phyloP scores from a whole-genome alignment of 2,888 invertebrate genomes.

The Bombyx huttoni region DNA sequence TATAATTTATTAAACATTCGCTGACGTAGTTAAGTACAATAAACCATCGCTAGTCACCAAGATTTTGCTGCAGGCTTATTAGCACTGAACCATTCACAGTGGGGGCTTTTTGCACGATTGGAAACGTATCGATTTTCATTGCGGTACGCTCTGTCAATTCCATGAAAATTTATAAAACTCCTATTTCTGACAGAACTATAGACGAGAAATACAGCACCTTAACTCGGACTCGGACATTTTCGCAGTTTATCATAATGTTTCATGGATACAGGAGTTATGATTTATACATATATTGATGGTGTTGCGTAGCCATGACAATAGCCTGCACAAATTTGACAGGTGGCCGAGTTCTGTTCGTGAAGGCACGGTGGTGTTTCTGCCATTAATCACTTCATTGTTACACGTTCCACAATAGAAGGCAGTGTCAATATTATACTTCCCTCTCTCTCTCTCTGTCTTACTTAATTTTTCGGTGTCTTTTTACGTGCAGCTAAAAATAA shows the following conservation, averaged over 20 bases:
- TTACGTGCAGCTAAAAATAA: constrained; percentile 3
- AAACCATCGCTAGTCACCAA: constrained; percentile 7
- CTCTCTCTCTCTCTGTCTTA: constrained; percentile 12
- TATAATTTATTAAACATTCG: background rate
- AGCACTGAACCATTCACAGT: constrained; percentile 18
- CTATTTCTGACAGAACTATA: no score
- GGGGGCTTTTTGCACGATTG: constrained; percentile 34
- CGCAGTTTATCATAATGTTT: no score
- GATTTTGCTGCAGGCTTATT: constrained; percentile 18
- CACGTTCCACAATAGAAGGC: constrained; percentile 19
- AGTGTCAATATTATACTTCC: constrained; percentile 18
- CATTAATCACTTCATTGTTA: constrained; percentile 34
- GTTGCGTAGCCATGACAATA: constrained; percentile 9
- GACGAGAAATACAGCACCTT: no score
- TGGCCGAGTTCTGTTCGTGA: constrained; percentile 10
- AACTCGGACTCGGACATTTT: no score
- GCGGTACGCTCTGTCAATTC: constrained; percentile 8
- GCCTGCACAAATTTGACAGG: constrained; percentile 6
- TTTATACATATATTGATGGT: background rate
- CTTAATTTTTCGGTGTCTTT: constrained; percentile 14
- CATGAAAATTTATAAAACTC: no score
- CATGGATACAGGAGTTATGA: no score
- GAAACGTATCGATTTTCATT: constrained; percentile 47
- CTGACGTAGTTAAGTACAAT: constrained; percentile 1
- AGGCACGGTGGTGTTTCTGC: constrained; percentile 14